Percentiles rank a stretch among this genome's conserved stretches.
Evolutionary conservation across 2,797 vertebrate genomes (phyloP).

Genomic region (Eulemur coronatus): DNA sequence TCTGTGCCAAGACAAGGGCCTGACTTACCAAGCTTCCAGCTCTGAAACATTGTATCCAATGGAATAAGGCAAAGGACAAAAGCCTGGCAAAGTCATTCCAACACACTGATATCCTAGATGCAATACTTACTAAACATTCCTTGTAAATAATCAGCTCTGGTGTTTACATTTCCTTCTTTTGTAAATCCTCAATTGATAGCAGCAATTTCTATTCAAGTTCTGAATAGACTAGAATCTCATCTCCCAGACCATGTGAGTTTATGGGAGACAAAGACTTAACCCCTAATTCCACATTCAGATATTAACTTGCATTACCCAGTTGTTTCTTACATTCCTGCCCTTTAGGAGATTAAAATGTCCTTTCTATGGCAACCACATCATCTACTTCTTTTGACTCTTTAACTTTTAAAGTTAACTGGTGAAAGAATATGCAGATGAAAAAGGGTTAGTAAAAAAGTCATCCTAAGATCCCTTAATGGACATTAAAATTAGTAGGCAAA

Average conservation of each 20-base stretch:
- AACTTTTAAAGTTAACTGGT: background rate
- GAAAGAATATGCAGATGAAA: background rate
- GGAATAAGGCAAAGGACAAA: background rate
- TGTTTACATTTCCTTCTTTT: background rate
- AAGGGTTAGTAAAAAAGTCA: background rate
- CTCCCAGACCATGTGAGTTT: background rate
- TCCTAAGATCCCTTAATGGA: background rate
- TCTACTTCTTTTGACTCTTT: background rate
- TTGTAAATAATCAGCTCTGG: background rate
- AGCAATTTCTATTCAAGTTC: background rate
- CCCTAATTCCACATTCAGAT: background rate
- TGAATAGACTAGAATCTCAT: background rate
- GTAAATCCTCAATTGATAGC: background rate
- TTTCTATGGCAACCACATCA: background rate
- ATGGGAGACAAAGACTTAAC: background rate
- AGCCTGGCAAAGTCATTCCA: background rate
- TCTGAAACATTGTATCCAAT: background rate
- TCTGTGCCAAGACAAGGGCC: background rate
- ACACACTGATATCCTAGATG: rapidly evolving
- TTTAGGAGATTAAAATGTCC: background rate
- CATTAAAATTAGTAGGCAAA: background rate
- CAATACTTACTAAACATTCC: rapidly evolving
- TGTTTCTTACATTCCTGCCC: background rate
- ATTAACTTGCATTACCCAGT: background rate
- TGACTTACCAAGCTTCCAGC: background rate